These are phyloP conservation scores for Pollenia labialis DNA, from an alignment of 2,888 invertebrate species.

Conservation along the genomic window DNA sequence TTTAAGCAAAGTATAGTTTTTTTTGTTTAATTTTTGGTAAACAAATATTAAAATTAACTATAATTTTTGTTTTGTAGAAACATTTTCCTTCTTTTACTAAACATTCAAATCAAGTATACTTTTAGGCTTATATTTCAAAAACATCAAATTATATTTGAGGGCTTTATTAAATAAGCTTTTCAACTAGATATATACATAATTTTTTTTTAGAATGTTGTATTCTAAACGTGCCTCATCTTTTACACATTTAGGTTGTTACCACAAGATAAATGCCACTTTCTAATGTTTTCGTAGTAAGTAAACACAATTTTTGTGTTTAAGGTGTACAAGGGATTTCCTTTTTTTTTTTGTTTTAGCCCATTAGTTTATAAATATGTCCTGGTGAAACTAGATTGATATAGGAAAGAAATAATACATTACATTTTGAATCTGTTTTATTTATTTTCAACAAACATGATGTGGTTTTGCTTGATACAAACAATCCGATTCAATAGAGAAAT, in stretches of 20 bases:
- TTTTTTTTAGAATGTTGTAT: not conserved
- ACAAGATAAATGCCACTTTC: slow-evolving; percentile 35
- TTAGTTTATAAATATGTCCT: not conserved
- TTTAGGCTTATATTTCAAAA: slow-evolving; percentile 57
- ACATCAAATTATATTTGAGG: slow-evolving; percentile 50
- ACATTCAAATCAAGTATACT: slow-evolving; percentile 23
- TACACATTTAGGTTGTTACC: not conserved
- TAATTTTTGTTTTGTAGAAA: not conserved
- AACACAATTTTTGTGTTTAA: slow-evolving; percentile 22
- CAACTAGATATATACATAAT: not conserved
- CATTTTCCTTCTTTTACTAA: not conserved
- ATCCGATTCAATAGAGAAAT: not conserved
- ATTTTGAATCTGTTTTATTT: slow-evolving; percentile 20
- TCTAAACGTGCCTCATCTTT: slow-evolving; percentile 26
- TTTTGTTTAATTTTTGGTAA: too few relatives aligned
- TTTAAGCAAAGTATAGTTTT: too few relatives aligned
- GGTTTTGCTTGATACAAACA: slow-evolving; percentile 25
- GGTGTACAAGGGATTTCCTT: slow-evolving; percentile 34
- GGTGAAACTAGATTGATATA: not conserved
- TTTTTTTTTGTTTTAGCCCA: slow-evolving; percentile 17
- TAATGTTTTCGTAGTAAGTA: slow-evolving; percentile 19
- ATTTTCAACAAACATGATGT: slow-evolving; percentile 48
- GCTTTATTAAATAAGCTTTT: slow-evolving; percentile 45
- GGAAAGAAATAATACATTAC: slow-evolving; percentile 12
- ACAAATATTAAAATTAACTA: not conserved